Evolutionary conservation across 2,888 invertebrate genomes (phyloP).

Genomic region (Rhogogaster chlorosoma): DNA sequence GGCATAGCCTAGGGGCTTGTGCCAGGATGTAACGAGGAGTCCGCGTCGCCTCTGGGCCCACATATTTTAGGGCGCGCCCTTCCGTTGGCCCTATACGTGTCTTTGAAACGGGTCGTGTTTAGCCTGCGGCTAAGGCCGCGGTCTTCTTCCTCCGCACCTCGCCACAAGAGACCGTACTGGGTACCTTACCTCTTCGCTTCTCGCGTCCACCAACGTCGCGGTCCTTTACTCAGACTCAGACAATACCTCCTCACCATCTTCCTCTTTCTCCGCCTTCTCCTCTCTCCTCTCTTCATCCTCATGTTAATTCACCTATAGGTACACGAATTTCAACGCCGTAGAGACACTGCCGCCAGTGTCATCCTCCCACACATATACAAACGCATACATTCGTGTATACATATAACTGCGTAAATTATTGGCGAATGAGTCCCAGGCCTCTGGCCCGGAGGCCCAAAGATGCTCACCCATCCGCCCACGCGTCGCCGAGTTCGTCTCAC

Average conservation of each 20-base stretch:
- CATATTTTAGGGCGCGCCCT: slow-evolving; percentile 76
- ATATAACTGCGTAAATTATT: background rate
- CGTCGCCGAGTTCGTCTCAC: background rate
- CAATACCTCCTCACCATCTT: background rate
- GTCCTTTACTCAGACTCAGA: slow-evolving; percentile 9
- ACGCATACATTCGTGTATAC: background rate
- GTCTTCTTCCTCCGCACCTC: slow-evolving; percentile 41
- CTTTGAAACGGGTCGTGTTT: slow-evolving; percentile 75
- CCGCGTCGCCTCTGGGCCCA: slow-evolving; percentile 73
- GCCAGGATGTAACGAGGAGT: slow-evolving; percentile 75
- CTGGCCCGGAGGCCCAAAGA: background rate
- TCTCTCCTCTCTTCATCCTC: background rate
- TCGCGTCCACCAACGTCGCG: background rate
- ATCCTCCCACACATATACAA: background rate
- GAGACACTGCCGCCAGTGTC: background rate
- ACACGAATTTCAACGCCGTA: background rate
- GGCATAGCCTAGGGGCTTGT: slow-evolving; percentile 40
- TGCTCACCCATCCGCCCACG: slow-evolving; percentile 31
- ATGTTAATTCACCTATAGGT: background rate
- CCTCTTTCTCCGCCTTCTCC: background rate
- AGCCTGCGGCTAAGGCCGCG: slow-evolving; percentile 64
- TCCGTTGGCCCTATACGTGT: slow-evolving; percentile 66
- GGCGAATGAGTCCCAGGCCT: background rate
- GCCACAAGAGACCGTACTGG: background rate
- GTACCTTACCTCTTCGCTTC: background rate